Base-by-base conservation (phyloP, 2,888 invertebrate species). In the Rhopalosiphum nymphaeae region DNA sequence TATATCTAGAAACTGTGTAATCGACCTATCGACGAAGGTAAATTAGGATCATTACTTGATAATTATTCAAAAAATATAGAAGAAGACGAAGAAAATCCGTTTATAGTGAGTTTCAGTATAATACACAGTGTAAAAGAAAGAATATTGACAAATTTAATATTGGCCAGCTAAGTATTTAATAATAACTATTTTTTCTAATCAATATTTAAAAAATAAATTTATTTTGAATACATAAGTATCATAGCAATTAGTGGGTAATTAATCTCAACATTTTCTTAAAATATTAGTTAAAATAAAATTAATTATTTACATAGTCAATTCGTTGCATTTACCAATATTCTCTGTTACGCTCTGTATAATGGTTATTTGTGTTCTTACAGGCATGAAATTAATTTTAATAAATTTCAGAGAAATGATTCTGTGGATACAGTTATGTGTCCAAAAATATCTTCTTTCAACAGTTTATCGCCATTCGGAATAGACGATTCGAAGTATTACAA, bases 381-480 rank as follows among this genome's bases (percentile, higher is more conserved):
- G 21, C 21, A 36, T 21, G 36, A 21, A 36, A 78, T 78, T 21
- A 21, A 78, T 78, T 87, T 49, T 29, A 67, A 85, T 93, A 93
- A 56, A 95, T 96, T 96, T n/a, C 95, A 97, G 97, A 96, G 97
- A 95, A 97, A 97, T 57, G 97, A 97, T 95, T 97, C 97, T 0
- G 95, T 97, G 95, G 97, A 97, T 94, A 97, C 97, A 4, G 97
- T 97, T 56, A 44, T 95, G 29, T 88, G 56, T 29, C 94, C 95
- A 57, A 92, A 93, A 11, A 67, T 85, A 11, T 85, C 91, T 57
- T 61, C 57, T 3, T 89, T 84, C 29, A 92, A 88, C 53, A 92
- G 92, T 26, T 67, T 88, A 87, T 95, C 94, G 44, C 91, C 89
- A 53, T 87, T 61, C n/a, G 89, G 78, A 42, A 29, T 93, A 26